phyloP scores from a whole-genome alignment of 2,113 vertebrate species.

The Osmerus eperlanus region DNA sequence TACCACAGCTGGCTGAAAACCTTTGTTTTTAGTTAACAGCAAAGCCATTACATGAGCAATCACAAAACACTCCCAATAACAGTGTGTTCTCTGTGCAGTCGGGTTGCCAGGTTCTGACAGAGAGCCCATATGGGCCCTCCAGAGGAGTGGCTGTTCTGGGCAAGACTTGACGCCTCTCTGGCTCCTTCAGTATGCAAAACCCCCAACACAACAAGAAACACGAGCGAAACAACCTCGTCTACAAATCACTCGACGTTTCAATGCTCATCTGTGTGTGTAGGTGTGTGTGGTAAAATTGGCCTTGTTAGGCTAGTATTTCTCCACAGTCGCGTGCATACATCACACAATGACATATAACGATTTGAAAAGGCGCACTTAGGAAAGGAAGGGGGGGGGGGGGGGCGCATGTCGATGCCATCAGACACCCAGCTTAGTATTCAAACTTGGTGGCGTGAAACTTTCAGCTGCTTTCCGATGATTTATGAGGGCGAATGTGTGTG shows the following conservation, averaged over 20 bases:
- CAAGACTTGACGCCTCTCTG: not conserved
- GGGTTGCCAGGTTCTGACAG: too few species aligned
- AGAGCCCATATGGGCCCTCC: not conserved
- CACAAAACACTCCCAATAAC: not conserved
- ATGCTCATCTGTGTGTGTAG: not conserved
- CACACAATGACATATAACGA: not conserved
- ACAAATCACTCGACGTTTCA: not conserved
- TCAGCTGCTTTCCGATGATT: not conserved
- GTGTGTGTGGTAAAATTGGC: not conserved
- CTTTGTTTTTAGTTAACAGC: too few species aligned
- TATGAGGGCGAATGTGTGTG: not conserved
- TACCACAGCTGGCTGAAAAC: too few species aligned
- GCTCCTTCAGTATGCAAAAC: not conserved
- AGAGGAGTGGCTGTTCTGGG: not conserved
- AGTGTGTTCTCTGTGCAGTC: not conserved
- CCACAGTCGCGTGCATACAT: not conserved
- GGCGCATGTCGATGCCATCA: not conserved
- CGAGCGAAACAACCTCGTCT: not conserved
- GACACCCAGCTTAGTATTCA: not conserved
- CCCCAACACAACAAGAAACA: not conserved
- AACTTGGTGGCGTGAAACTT: not conserved
- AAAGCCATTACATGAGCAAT: too few species aligned
- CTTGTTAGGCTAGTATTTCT: not conserved
- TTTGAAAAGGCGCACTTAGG: not conserved
- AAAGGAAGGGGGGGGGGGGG: too few species aligned